A percentile compares a stretch with the other conserved stretches of the same genome.
Conservation (phyloP, 2,113 vertebrate genomes). For the Megaceryle torquata region DNA sequence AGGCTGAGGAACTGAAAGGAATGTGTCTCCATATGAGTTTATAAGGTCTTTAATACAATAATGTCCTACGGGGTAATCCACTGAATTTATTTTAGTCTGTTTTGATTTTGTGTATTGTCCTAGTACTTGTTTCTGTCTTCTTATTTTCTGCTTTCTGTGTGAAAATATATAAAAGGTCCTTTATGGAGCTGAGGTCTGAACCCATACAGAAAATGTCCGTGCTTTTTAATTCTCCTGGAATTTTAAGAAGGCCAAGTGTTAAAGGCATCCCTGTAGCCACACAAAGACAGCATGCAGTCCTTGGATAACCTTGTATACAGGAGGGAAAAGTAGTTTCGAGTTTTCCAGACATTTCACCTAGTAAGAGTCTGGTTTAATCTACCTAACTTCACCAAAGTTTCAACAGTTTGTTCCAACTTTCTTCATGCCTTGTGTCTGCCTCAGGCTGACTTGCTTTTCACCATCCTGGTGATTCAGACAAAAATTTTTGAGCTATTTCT, state of each 20-base stretch:
- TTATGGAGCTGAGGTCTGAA: background rate
- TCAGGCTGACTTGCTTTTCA: background rate
- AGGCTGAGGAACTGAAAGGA: background rate
- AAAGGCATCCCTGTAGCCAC: background rate
- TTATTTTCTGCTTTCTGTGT: background rate
- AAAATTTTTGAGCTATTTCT: background rate
- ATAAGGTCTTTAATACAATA: background rate
- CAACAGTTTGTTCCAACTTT: background rate
- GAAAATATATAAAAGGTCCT: background rate
- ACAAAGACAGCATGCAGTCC: background rate
- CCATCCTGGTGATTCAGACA: background rate
- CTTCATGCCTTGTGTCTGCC: background rate
- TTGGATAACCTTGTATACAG: background rate
- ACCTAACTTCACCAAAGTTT: background rate
- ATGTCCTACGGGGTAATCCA: background rate
- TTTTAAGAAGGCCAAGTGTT: background rate
- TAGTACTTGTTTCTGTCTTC: background rate
- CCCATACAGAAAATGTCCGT: fast-evolving
- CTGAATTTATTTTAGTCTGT: background rate
- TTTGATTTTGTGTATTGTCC: background rate
- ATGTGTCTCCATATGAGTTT: background rate
- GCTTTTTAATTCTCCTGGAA: background rate
- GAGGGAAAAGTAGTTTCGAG: background rate
- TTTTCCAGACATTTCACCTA: background rate
- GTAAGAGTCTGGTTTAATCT: background rate